Base-by-base conservation (phyloP, 2,888 invertebrate species). In the Spilarctia lutea region DNA sequence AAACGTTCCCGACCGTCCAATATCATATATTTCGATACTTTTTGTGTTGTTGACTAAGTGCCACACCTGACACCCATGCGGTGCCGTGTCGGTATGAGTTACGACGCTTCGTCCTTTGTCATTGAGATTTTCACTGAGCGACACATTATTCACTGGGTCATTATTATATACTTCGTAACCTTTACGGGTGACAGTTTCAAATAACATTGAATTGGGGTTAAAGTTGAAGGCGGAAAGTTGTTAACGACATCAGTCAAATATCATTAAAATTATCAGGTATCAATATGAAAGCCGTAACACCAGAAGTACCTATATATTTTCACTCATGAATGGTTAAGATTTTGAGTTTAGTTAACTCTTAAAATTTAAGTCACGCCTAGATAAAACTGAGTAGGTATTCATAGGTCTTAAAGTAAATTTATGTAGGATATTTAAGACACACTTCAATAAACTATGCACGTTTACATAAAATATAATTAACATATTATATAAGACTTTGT, bases 101-200 rank as follows among this genome's bases (percentile, higher is more conserved):
- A 75, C 67, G 72, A 56, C 68, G 10, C 71, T n/a, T 66, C 56
- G 66, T 63, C 48, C 65, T 69, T 75, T 75, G 72, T 73, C 73
- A 70, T 73, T 75, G 65, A 75, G 72, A 75, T 75, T 73, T 75
- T 66, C 20, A n/a, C 27, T 39, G 63, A 63, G 24, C 65, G 18
- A 35, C 13, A 65, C 71, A 65, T 72, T 72, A 72, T 65, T 72
- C 66, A 66, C 39, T 35, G 66, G 56, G 48, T n/a, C 63, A 71
- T 71, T 65, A 71, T 65, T 45, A 65, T 48, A 71, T 48, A 65
- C 48, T 30, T 65, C 65, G 30, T 71, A 65, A 24, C 33, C 63
- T 48, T 65, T 45, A 39, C 48, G 71, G 71, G 48, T 24, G 71
- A 45, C 71, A n/a, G 33, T 52, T 72, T 72, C 65, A 52, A 66